Conservation (phyloP, 2,113 vertebrate genomes). For the Candoia aspera region DNA sequence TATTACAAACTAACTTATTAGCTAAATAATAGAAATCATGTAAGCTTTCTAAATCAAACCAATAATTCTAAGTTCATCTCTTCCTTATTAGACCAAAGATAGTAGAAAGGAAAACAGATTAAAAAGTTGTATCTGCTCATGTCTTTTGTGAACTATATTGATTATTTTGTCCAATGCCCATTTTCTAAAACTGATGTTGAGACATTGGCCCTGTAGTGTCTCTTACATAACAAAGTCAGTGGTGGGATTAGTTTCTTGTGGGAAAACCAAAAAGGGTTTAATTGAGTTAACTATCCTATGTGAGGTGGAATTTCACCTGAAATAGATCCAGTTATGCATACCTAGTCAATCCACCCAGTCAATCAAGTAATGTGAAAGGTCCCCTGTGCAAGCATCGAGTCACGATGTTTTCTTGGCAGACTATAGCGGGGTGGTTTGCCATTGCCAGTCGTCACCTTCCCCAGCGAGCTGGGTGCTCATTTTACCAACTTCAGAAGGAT, state of each 20-base stretch:
- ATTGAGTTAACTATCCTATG: neutral
- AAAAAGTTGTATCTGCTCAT: neutral
- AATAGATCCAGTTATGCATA: neutral
- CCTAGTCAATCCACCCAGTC: neutral
- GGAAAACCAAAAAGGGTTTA: neutral
- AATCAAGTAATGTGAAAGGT: too few relatives aligned
- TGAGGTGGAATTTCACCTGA: neutral
- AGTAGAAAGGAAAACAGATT: neutral
- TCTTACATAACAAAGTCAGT: neutral
- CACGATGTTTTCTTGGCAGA: too few relatives aligned
- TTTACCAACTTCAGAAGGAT: too few relatives aligned
- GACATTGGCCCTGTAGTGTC: neutral
- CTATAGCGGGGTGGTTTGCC: too few relatives aligned
- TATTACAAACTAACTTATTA: neutral
- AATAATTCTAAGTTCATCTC: neutral
- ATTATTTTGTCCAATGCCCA: neutral
- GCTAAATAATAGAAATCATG: neutral
- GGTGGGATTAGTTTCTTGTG: neutral
- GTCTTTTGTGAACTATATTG: neutral
- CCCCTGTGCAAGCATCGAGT: too few relatives aligned
- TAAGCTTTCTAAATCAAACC: neutral
- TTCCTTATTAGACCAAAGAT: neutral
- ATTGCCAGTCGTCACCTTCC: too few relatives aligned
- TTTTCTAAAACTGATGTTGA: neutral
- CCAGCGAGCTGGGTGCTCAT: too few relatives aligned